Conservation (phyloP, 1,140 invertebrate species). For the Microplitis mediator region DNA sequence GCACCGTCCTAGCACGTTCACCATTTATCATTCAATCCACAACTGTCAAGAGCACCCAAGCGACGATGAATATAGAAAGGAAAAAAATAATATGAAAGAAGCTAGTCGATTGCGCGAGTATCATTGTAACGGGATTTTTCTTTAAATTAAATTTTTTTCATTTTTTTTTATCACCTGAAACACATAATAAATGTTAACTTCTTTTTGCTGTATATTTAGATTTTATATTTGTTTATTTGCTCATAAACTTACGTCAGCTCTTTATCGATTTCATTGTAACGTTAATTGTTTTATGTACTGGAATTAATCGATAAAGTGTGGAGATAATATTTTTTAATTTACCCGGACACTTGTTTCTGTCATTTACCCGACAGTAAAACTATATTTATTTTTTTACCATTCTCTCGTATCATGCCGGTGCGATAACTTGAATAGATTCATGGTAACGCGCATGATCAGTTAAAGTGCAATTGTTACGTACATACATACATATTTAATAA, state of each 20-base stretch:
- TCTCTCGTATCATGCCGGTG: not conserved
- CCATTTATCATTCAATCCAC: constrained; percentile 19
- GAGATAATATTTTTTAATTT: too few species aligned
- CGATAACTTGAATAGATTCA: not conserved
- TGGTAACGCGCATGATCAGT: too few species aligned
- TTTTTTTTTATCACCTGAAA: not conserved
- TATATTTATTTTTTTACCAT: not conserved
- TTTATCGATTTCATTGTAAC: too few species aligned
- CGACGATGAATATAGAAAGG: constrained; percentile 18
- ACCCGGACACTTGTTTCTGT: not conserved
- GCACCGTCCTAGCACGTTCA: not conserved
- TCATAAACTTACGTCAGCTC: too few species aligned
- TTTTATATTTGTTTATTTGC: too few species aligned
- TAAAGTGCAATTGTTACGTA: too few species aligned
- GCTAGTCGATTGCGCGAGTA: not conserved
- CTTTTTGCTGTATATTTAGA: too few species aligned
- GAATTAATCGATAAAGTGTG: too few species aligned
- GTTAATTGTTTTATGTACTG: too few species aligned
- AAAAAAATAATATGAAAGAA: not conserved
- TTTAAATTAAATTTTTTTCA: not conserved
- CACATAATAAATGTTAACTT: too few species aligned
- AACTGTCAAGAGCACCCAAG: constrained; percentile 10
- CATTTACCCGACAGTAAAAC: not conserved
- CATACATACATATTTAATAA: not conserved
- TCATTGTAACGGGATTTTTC: not conserved